Evolutionary conservation across 2,797 vertebrate species (phyloP), one percentile per base, ranked within the genome.

Genomic region (Characodon lateralis): DNA sequence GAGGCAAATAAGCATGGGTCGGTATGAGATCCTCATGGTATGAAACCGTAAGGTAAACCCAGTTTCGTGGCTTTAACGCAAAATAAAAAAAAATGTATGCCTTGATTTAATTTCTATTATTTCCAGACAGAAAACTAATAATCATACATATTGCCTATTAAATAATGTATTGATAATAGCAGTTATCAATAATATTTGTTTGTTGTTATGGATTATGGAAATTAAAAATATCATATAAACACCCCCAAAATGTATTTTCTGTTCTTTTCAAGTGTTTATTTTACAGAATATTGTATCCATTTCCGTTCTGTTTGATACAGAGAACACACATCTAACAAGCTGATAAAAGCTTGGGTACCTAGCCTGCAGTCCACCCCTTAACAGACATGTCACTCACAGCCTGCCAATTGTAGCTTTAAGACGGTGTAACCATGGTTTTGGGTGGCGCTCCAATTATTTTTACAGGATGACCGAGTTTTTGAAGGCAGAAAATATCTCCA

Each of bases 1-100:
- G 51, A n/a, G 51, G n/a, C 53, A 78, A 80, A 85, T 35, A 53
- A 46, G 24, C 66, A 69, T 46, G 41, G 43, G 66, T n/a, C 5
- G 12, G 39, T 39, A 65, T 20, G 31, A 65, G 18, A 65, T 43
- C 12, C 8, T 14, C 65, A 46, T 43, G 39, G 35, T 66, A 41
- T 22, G 41, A 68, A 9, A n/a, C 22, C 41, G 24, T n/a, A 1
- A 69, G 26, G 1, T 43, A 43, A 68, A 43, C 10, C 5, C 65
- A 68, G 22, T 43, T 68, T 68, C 13, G 46, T n/a, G 18, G 13
- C 9, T 24, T 13, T n/a, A 24, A 46, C 22, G 6, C 5, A 55
- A 24, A 55, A 55, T 2, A 7, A 55, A 3, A 18, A 20, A 4
- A 55, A 55, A 20, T 20, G 22, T 22, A 55, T 24, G 20, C 20